Evolutionary conservation across 2,113 vertebrate genomes (phyloP).

Genomic region (Rhinolophus ferrumequinum): DNA sequence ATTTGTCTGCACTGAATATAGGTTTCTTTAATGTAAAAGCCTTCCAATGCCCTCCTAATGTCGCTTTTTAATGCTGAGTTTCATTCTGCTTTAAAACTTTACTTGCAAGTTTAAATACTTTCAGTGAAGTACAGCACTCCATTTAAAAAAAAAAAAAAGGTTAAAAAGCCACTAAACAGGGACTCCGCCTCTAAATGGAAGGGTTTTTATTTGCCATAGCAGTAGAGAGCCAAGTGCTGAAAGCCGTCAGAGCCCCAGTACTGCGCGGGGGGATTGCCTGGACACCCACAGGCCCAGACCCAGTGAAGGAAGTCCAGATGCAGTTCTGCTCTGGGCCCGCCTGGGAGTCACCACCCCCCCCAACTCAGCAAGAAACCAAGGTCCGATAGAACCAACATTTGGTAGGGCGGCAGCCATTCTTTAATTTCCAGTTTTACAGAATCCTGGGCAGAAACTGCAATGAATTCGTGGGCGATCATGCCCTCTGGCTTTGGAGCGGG

Average conservation of each 20-base stretch:
- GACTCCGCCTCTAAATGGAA: neutral
- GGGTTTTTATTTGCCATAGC: neutral
- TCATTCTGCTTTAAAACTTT: neutral
- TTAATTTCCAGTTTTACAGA: neutral
- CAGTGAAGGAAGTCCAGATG: neutral
- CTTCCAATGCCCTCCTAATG: neutral
- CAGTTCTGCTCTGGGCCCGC: neutral
- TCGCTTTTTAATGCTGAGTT: neutral
- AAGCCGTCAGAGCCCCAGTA: neutral
- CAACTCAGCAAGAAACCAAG: neutral
- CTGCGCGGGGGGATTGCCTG: rapidly evolving
- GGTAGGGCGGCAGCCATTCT: neutral
- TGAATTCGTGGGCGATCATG: neutral
- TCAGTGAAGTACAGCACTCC: no score
- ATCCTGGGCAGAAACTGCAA: neutral
- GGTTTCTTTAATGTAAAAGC: neutral
- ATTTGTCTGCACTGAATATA: neutral
- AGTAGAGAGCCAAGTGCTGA: neutral
- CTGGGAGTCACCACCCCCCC: neutral
- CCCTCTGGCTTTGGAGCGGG: neutral
- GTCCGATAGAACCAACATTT: neutral
- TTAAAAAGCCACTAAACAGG: neutral
- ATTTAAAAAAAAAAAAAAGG: neutral
- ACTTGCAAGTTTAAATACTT: neutral
- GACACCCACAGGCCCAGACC: neutral